Percentiles rank a stretch among this genome's conserved stretches.
These are phyloP conservation scores for Drosophila micromelanica DNA, from an alignment of 1,140 invertebrate genomes.

Conservation along the genomic window DNA sequence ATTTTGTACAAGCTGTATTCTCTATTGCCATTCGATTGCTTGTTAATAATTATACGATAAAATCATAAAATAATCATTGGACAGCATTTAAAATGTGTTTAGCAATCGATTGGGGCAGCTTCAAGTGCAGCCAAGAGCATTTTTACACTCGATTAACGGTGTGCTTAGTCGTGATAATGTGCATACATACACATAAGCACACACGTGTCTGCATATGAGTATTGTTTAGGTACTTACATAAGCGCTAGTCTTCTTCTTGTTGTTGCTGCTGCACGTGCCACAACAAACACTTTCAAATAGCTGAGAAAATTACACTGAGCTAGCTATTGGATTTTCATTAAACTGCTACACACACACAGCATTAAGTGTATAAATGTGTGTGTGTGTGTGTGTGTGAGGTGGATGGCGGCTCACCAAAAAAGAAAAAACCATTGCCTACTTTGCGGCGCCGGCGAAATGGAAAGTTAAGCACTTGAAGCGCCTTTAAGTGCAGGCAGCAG, in stretches of 20 bases:
- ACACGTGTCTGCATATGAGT: conserved; percentile 25
- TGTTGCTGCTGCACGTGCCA: conserved; percentile 36
- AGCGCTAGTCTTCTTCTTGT: conserved; percentile 13
- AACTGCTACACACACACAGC: conserved; percentile 23
- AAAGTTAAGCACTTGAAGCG: conserved; percentile 72
- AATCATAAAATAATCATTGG: conserved; percentile 26
- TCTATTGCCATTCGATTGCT: conserved; percentile 16
- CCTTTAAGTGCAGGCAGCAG: conserved; percentile 51
- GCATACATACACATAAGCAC: conserved; percentile 15
- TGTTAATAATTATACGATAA: conserved; percentile 29
- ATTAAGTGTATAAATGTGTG: neutral
- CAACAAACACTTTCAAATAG: conserved; percentile 36
- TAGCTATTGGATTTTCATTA: conserved; percentile 66
- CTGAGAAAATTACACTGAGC: conserved; percentile 66
- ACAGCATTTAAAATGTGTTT: neutral
- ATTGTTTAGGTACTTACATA: conserved; percentile 66
- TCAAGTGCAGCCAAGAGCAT: conserved; percentile 56
- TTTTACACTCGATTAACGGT: conserved; percentile 78
- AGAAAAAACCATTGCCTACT: conserved; percentile 74
- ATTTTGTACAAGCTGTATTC: neutral
- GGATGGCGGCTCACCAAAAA: too few species aligned
- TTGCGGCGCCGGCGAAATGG: conserved; percentile 64
- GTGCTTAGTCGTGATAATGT: conserved; percentile 33
- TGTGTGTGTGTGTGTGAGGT: neutral
- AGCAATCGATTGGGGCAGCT: conserved; percentile 9